phyloP scores from a whole-genome alignment of 2,888 invertebrate genomes.

The Caradrina kadenii region DNA sequence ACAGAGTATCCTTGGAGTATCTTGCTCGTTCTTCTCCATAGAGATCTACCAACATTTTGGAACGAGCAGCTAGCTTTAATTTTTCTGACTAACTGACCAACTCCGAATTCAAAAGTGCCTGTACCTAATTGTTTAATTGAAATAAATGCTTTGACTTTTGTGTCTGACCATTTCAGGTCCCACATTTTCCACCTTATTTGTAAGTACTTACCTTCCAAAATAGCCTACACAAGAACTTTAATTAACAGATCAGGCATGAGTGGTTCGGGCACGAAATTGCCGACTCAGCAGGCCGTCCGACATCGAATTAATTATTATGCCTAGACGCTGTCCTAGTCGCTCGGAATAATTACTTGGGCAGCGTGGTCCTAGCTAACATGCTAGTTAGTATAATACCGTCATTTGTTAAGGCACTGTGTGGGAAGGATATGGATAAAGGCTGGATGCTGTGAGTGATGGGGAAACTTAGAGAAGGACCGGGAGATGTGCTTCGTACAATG shows the following conservation, averaged over 20 bases:
- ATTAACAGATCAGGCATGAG: slow-evolving; percentile 10
- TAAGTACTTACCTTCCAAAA: neutral
- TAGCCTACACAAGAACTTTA: slow-evolving; percentile 13
- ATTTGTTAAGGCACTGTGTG: slow-evolving; percentile 19
- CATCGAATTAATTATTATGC: slow-evolving; percentile 24
- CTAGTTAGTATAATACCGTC: slow-evolving; percentile 27
- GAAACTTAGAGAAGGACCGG: slow-evolving; percentile 1
- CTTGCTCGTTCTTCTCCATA: no score
- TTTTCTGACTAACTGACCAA: no score
- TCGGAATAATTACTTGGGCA: slow-evolving; percentile 22
- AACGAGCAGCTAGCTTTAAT: no score
- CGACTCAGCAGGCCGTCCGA: neutral
- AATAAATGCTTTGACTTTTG: no score
- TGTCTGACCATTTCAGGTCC: no score
- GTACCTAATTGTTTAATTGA: no score
- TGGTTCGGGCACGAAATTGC: slow-evolving; percentile 4
- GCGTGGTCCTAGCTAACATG: neutral
- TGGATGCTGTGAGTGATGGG: slow-evolving; percentile 12
- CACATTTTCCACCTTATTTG: no score
- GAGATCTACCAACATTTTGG: no score
- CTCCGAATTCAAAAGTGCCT: no score
- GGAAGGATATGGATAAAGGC: neutral
- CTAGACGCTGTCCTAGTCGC: neutral
- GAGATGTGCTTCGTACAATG: neutral
- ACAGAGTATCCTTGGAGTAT: no score